Conservation (phyloP, 2,888 invertebrate species). For the Nemapogon koenigi region DNA sequence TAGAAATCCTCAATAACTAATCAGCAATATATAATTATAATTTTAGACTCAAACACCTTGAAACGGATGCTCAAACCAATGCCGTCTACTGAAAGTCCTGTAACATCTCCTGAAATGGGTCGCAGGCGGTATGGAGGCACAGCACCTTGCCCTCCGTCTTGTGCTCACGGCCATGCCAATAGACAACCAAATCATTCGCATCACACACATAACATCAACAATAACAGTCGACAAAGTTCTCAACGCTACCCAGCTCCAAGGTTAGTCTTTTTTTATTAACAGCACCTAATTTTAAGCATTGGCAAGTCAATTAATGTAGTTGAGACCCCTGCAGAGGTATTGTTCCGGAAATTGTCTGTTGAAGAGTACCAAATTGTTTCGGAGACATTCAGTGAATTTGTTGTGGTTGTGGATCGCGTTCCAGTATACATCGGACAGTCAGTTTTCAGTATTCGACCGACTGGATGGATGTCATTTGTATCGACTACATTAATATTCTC, state of each 20-base stretch:
- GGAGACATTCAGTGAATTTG: too few relatives aligned
- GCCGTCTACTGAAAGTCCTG: slow-evolving; percentile 88
- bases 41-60: slow-evolving; percentile 84
- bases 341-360: too few relatives aligned
- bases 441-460: too few relatives aligned
- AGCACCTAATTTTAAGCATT: neutral
- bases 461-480: too few relatives aligned
- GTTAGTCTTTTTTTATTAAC: slow-evolving; percentile 29
- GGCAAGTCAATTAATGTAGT: too few relatives aligned
- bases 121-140: slow-evolving; percentile 73
- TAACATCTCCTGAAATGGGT: slow-evolving; percentile 90
- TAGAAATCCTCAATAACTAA: too few relatives aligned
- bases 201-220: slow-evolving; percentile 54
- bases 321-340: too few relatives aligned
- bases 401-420: too few relatives aligned
- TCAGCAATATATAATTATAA: too few relatives aligned
- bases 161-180: slow-evolving; percentile 64
- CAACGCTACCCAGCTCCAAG: slow-evolving; percentile 72
- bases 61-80: slow-evolving; percentile 95
- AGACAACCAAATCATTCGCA: slow-evolving; percentile 60
- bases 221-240: slow-evolving; percentile 71
- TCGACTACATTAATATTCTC: too few relatives aligned
- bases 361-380: too few relatives aligned
- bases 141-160: slow-evolving; percentile 65
- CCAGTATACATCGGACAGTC: too few relatives aligned